A percentile compares a stretch with the other conserved stretches of the same genome.
Conservation (phyloP, 2,888 invertebrate species). For the Tribolium freemani region DNA sequence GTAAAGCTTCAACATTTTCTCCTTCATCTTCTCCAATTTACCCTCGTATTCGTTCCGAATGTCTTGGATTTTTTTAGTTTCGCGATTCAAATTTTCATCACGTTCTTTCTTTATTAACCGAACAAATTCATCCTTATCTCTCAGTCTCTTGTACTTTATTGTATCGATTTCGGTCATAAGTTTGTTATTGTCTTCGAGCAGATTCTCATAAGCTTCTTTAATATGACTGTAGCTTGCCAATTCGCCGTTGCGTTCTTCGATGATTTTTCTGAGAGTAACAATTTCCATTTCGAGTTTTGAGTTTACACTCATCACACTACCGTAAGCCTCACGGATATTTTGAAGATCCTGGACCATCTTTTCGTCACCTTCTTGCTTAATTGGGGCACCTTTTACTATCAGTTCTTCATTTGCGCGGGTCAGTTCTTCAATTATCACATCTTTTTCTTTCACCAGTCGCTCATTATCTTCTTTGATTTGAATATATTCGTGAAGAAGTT, state of each 20-base stretch:
- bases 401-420: neutral
- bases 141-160: constrained; percentile 62
- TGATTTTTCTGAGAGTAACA: constrained; percentile 53
- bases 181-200: constrained; percentile 65
- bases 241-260: constrained; percentile 55
- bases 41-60: constrained; percentile 78
- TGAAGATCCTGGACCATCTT: constrained; percentile 34
- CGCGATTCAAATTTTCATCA: constrained; percentile 57
- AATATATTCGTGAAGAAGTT: constrained; percentile 48
- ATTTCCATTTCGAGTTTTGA: constrained; percentile 62
- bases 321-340: constrained; percentile 60
- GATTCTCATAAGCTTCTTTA: constrained; percentile 65
- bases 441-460: constrained; percentile 18
- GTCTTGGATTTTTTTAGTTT: constrained; percentile 69
- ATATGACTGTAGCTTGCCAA: constrained; percentile 53
- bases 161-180: constrained; percentile 64
- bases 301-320: constrained; percentile 59
- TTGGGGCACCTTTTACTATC: constrained; percentile 4
- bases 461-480: constrained; percentile 42
- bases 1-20: constrained; percentile 80
- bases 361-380: constrained; percentile 29
- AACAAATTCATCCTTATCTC: constrained; percentile 64
- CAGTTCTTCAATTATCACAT: constrained; percentile 13
- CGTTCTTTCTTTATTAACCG: constrained; percentile 60
- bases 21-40: constrained; percentile 84